These are phyloP conservation scores for Ostrea denselamellosa DNA, from an alignment of 1,140 invertebrate genomes.

Conservation along the genomic window DNA sequence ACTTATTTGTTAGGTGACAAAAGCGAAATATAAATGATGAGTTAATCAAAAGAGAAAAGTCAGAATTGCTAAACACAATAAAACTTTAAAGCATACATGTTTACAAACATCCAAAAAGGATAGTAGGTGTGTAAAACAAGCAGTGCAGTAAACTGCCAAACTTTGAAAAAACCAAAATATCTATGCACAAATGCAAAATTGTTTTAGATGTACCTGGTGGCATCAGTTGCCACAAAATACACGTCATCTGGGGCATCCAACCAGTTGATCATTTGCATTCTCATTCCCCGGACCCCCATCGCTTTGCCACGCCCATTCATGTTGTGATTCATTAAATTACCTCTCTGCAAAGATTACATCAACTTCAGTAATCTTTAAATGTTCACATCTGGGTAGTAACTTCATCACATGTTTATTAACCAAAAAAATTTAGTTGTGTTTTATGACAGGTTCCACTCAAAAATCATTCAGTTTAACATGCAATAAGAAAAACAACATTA, in stretches of 20 bases:
- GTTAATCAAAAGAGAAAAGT: slow-evolving; percentile 33
- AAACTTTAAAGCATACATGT: slow-evolving; percentile 14
- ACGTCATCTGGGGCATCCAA: slow-evolving; percentile 98
- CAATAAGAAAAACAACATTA: slow-evolving; percentile 6
- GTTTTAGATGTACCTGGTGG: slow-evolving; percentile 86
- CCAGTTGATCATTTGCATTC: slow-evolving; percentile 87
- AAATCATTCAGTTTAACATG: slow-evolving; percentile 21
- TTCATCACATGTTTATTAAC: neutral
- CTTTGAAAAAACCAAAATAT: slow-evolving; percentile 16
- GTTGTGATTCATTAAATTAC: slow-evolving; percentile 71
- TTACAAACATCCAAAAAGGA: slow-evolving; percentile 26
- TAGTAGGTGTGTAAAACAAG: neutral
- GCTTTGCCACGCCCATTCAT: slow-evolving; percentile 85
- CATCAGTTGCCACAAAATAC: slow-evolving; percentile 94
- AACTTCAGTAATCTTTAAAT: slow-evolving; percentile 39
- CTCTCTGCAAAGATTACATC: slow-evolving; percentile 66
- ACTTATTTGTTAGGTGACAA: slow-evolving; percentile 18
- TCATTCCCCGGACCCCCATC: slow-evolving; percentile 62
- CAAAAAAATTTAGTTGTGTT: slow-evolving; percentile 25
- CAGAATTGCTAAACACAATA: neutral
- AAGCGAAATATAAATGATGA: slow-evolving; percentile 24
- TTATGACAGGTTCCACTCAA: slow-evolving; percentile 23
- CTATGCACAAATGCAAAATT: slow-evolving; percentile 17
- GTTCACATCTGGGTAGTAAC: slow-evolving; percentile 24
- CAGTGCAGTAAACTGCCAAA: slow-evolving; percentile 34